Base-by-base conservation (phyloP, 2,888 invertebrate genomes). In the Listrodromus nycthemerus region DNA sequence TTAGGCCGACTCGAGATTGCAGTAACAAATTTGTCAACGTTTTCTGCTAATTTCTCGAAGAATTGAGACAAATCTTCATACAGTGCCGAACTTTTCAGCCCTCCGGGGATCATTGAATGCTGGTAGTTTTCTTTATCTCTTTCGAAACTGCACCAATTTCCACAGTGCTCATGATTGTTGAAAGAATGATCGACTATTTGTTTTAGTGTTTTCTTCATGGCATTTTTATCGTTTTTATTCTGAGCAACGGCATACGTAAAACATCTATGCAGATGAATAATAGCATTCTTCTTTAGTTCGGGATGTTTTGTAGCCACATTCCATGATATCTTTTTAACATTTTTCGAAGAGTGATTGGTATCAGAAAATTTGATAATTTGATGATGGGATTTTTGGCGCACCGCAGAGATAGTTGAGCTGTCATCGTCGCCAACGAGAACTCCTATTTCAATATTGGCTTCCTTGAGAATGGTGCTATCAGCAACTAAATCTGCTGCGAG, bases 341-440 rank as follows among this genome's bases (percentile, higher is more conserved):
- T 67, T 65, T 66, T 66, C 16, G 73, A 65, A 1, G 73, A 58
- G 52, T 78, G 73, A 41, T 81, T 80, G 2, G 16, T 70, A 13
- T 76, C 80, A 6, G 70, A 83, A 24, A 63, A 41, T 48, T 78
- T 66, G 5, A 82, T 30, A 7, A 21, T 10, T 4, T 73, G 73
- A 13, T 63, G 55, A 6, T 66, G 63, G 21, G 8, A 48, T 45
- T n/a, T 52, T 10, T 30, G 30, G 30, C 82, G 65, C 3, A 63
- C 24, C 16, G 67, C 71, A 21, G 73, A 41, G 37, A 78, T 79
- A 13, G 55, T 78, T 24, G 78, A 82, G 66, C 65, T 65, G 19
- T 82, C 78, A n/a, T 82, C 66, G n/a, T 82, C 78, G 16, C 78
- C 71, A 24, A 73, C n/a, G 52, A 78, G 19, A n/a, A 82, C 45